Conservation (phyloP, 1,140 invertebrate genomes). For the Platorchestia sp. region DNA sequence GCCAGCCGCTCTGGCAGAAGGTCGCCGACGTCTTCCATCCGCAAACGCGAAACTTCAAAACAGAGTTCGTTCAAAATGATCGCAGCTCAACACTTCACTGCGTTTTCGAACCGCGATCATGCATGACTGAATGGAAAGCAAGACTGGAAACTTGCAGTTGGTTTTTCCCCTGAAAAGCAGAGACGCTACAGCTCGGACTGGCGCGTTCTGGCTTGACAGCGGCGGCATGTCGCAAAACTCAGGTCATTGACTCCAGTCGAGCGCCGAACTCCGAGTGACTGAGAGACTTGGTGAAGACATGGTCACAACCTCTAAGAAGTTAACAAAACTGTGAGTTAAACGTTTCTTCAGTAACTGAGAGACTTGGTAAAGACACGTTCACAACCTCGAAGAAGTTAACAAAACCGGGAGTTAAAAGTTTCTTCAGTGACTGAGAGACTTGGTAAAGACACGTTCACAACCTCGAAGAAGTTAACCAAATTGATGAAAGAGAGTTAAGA, state of each 20-base stretch:
- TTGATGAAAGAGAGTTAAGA: no score
- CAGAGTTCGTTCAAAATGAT: background rate
- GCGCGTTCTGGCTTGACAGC: background rate
- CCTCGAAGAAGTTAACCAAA: background rate
- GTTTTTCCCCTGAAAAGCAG: background rate
- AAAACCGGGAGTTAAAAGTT: background rate
- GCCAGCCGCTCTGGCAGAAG: background rate
- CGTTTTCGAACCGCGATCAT: constrained; percentile 16
- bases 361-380: background rate
- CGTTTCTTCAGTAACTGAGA: background rate
- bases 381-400: background rate
- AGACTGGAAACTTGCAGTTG: constrained; percentile 18
- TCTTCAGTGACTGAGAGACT: background rate
- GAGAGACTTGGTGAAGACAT: background rate
- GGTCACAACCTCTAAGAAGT: background rate
- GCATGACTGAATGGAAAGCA: constrained; percentile 38
- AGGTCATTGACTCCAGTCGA: background rate
- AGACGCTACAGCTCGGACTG: background rate
- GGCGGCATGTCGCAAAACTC: background rate
- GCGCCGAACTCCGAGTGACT: background rate
- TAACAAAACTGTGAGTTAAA: background rate
- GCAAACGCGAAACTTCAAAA: background rate
- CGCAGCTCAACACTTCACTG: background rate
- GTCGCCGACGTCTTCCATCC: background rate
- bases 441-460: background rate